phyloP scores from a whole-genome alignment of 2,797 vertebrate species.

The Buceros bicornis region DNA sequence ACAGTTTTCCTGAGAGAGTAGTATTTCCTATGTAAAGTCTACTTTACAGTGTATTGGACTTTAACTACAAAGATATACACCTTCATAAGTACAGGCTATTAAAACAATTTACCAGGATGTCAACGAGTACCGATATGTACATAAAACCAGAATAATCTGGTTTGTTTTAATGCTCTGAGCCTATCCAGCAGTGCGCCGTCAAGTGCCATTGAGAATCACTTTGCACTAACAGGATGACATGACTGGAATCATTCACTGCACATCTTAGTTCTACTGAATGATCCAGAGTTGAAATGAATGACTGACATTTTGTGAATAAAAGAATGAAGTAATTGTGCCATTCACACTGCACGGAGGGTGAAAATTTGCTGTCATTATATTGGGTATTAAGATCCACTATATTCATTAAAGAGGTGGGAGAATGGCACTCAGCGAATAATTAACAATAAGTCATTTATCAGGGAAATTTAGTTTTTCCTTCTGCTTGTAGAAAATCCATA shows the following conservation, averaged over 20 bases:
- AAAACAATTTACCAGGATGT: constrained; percentile 77
- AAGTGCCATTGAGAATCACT: constrained; percentile 67
- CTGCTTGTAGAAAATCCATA: constrained; percentile 6
- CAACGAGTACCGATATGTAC: constrained; percentile 60
- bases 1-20: constrained; percentile 66
- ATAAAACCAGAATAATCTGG: constrained; percentile 69
- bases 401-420: constrained; percentile 32
- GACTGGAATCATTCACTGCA: constrained; percentile 54
- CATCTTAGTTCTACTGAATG: constrained; percentile 55
- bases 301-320: constrained; percentile 38
- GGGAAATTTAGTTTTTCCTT: not conserved
- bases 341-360: constrained; percentile 18
- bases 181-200: constrained; percentile 39
- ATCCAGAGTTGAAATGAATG: constrained; percentile 49
- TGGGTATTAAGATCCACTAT: not conserved
- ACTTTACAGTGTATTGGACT: constrained; percentile 65
- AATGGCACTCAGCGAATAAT: constrained; percentile 33
- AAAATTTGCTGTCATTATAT: constrained; percentile 47
- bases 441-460: constrained; percentile 47
- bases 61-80: constrained; percentile 76
- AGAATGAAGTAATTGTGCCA: constrained; percentile 33
- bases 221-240: constrained; percentile 70
- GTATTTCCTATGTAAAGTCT: constrained; percentile 66
- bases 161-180: constrained; percentile 67
- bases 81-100: constrained; percentile 72